Evolutionary conservation across 1,140 invertebrate genomes (phyloP).

Genomic region (Dryas iulia): DNA sequence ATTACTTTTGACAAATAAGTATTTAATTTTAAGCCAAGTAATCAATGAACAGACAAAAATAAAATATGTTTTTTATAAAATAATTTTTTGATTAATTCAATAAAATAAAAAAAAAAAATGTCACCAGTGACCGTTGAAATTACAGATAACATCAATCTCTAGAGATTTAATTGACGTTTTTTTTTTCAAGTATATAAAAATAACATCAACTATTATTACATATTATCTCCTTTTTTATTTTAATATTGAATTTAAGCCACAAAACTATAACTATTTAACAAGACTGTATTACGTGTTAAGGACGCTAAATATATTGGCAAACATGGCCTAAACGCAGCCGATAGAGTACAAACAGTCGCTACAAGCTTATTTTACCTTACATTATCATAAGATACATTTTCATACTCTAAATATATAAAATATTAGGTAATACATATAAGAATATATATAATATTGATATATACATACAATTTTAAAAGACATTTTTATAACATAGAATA

Average conservation of each 20-base stretch:
- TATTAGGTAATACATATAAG: neutral
- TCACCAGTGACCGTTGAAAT: neutral
- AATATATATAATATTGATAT: neutral
- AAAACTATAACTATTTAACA: slow-evolving; percentile 17
- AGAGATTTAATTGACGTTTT: neutral
- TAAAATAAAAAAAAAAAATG: neutral
- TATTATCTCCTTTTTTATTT: neutral
- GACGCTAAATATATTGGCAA: slow-evolving; percentile 23
- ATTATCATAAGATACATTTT: slow-evolving; percentile 17
- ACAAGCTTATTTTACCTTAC: slow-evolving; percentile 12
- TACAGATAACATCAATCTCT: neutral
- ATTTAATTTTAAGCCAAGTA: too few species aligned
- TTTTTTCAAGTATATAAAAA: neutral
- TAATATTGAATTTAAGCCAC: slow-evolving; percentile 5
- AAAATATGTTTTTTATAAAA: neutral
- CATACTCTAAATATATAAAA: neutral
- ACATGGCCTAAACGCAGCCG: slow-evolving; percentile 9
- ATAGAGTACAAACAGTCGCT: slow-evolving; percentile 7
- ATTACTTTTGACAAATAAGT: neutral
- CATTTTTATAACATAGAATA: neutral
- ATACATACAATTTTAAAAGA: neutral
- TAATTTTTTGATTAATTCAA: too few species aligned
- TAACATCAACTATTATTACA: neutral
- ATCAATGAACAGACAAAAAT: neutral
- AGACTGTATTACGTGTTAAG: slow-evolving; percentile 6